These are phyloP conservation scores for Tenebrio molitor DNA, from an alignment of 1,140 invertebrate genomes.

Conservation along the genomic window DNA sequence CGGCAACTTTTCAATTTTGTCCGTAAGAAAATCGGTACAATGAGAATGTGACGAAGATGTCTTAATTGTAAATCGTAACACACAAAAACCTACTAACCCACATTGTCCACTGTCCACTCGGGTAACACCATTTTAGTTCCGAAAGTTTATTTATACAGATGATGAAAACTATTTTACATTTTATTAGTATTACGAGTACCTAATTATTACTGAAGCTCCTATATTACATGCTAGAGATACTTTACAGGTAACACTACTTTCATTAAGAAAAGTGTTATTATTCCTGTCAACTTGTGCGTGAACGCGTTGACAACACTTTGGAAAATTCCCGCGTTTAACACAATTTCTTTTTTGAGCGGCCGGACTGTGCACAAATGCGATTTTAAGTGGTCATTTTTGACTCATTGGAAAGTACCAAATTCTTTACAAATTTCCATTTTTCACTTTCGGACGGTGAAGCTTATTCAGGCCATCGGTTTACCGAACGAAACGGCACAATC, in stretches of 20 bases:
- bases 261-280: not conserved
- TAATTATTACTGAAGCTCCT: slow-evolving; percentile 14
- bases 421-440: slow-evolving; percentile 43
- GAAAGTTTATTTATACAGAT: slow-evolving; percentile 14
- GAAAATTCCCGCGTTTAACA: not conserved
- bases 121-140: slow-evolving; percentile 8
- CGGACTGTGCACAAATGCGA: not conserved
- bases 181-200: slow-evolving; percentile 26
- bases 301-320: not conserved
- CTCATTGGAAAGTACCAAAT: slow-evolving; percentile 30
- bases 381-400: slow-evolving; percentile 26
- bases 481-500: not conserved
- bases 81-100: slow-evolving; percentile 40
- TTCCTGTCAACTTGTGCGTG: not conserved
- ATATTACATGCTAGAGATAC: slow-evolving; percentile 33
- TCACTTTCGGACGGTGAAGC: slow-evolving; percentile 18
- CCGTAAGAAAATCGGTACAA: not conserved
- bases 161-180: slow-evolving; percentile 27
- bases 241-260: slow-evolving; percentile 9
- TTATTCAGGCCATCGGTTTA: slow-evolving; percentile 33
- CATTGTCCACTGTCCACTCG: slow-evolving; percentile 23
- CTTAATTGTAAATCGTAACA: slow-evolving; percentile 6
- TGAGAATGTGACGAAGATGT: not conserved
- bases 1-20: not conserved
- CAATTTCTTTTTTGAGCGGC: too few relatives aligned